Evolutionary conservation across 2,113 vertebrate species (phyloP).

Genomic region (Hypocryptadius cinnamomeus): DNA sequence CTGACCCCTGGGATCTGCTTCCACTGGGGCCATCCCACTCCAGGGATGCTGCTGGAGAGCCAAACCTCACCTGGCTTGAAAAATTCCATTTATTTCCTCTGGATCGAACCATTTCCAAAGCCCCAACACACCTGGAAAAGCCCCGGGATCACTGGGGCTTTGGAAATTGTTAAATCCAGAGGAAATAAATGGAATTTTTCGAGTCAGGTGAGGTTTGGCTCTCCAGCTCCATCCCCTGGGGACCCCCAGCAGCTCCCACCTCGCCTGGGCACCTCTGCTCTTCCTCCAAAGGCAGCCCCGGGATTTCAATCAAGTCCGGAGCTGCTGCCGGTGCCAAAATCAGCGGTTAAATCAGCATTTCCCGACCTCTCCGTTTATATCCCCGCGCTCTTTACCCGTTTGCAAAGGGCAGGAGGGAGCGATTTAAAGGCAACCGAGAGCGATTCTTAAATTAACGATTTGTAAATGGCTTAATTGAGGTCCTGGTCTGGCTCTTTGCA

Average conservation of each 20-base stretch:
- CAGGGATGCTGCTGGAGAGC: not conserved
- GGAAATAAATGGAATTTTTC: not conserved
- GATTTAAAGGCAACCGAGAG: conserved; percentile 33
- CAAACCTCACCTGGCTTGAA: not conserved
- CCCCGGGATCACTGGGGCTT: not conserved
- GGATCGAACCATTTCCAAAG: not conserved
- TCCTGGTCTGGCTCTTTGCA: conserved; percentile 6
- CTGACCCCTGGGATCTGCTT: not conserved
- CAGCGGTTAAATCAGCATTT: not conserved
- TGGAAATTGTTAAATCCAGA: not conserved
- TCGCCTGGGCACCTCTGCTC: not conserved
- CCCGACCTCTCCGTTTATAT: not conserved
- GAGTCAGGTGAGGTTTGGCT: not conserved
- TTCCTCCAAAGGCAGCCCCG: not conserved
- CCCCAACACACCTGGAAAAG: not conserved
- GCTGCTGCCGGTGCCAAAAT: not conserved
- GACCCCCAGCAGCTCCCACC: rapidly evolving
- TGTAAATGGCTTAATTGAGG: conserved; percentile 56
- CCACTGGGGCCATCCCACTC: rapidly evolving
- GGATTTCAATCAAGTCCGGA: not conserved
- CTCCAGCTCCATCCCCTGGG: not conserved
- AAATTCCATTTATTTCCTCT: rapidly evolving
- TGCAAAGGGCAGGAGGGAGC: conserved; percentile 30
- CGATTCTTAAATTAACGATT: conserved; percentile 60
- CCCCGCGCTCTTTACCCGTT: conserved; percentile 15